Evolutionary conservation across 2,113 vertebrate genomes (phyloP), one percentile per base, ranked within the genome.

Genomic region (Sitta europaea): DNA sequence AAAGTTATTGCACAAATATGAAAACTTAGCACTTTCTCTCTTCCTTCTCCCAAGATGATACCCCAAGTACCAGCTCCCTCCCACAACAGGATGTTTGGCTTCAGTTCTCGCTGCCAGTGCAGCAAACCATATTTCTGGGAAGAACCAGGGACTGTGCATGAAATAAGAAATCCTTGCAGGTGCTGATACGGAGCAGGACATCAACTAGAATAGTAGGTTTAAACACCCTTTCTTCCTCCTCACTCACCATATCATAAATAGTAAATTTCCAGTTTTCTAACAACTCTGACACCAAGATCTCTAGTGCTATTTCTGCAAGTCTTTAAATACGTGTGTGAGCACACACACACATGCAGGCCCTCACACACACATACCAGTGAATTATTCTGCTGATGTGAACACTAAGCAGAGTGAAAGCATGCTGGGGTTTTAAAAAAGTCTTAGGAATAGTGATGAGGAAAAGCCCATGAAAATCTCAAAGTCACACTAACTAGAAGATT

Each of bases 361-460:
- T n/a, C n/a, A 6, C 11, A 22, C 9, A 27, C 14, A n/a, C 36
- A 1, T 7, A 2, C 2, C 11, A 10, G 3, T 36, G 25, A 62
- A 57, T 2, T 40, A 50, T 38, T 80, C 43, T 75, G 62, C 29
- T 50, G 15, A n/a, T 76, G 20, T 35, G 40, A n/a, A 59, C 42
- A 47, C 11, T 45, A 63, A 72, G 50, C 5, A 45, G 5, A 67
- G 15, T 10, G 15, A 68, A 86, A 84, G 12, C 0, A 1, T 42
- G 4, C 5, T 33, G 35, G 3, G 3, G 1, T 43, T 95, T 74
- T 6, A 27, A 83, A 73, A 87, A 59, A 11, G 2, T 43, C 18
- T 51, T 33, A 15, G 59, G 4, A 43, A 71, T 20, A 16, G 12
- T 11, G 19, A 31, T 11, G 12, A 74, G 20, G 38, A 71, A 79